Evolutionary conservation across 2,888 invertebrate species (phyloP).

Genomic region (Caenorhabditis angaria): DNA sequence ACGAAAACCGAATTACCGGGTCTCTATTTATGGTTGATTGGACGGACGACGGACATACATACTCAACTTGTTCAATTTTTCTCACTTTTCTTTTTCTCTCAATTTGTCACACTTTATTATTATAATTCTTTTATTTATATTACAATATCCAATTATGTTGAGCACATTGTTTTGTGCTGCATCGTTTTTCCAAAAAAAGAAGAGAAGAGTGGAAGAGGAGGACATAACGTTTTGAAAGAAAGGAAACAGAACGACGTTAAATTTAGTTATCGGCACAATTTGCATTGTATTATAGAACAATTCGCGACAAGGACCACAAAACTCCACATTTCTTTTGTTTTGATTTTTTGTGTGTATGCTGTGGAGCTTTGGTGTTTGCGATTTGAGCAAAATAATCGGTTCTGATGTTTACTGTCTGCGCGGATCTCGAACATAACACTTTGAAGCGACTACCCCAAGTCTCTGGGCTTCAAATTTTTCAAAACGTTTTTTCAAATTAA

Average conservation of each 20-base stretch:
- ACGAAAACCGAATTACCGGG: constrained; percentile 2
- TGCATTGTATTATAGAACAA: constrained; percentile 42
- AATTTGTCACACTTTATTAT: constrained; percentile 4
- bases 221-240: constrained; percentile 6
- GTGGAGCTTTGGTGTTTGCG: too few relatives aligned
- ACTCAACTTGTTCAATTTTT: not conserved
- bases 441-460: too few relatives aligned
- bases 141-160: constrained; percentile 10
- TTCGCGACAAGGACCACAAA: constrained; percentile 15
- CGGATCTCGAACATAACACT: too few relatives aligned
- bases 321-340: not conserved
- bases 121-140: too few relatives aligned
- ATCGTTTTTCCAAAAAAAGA: too few relatives aligned
- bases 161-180: constrained; percentile 6
- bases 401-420: too few relatives aligned
- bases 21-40: constrained; percentile 2
- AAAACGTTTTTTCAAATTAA: too few relatives aligned
- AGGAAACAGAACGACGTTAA: constrained; percentile 12
- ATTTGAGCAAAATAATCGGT: too few relatives aligned
- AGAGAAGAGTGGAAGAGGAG: not conserved
- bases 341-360: not conserved
- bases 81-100: not conserved
- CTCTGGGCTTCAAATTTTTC: too few relatives aligned
- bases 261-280: constrained; percentile 42
- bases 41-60: not conserved